Evolutionary conservation across 1,140 invertebrate genomes (phyloP).

Genomic region (Radopholus similis): DNA sequence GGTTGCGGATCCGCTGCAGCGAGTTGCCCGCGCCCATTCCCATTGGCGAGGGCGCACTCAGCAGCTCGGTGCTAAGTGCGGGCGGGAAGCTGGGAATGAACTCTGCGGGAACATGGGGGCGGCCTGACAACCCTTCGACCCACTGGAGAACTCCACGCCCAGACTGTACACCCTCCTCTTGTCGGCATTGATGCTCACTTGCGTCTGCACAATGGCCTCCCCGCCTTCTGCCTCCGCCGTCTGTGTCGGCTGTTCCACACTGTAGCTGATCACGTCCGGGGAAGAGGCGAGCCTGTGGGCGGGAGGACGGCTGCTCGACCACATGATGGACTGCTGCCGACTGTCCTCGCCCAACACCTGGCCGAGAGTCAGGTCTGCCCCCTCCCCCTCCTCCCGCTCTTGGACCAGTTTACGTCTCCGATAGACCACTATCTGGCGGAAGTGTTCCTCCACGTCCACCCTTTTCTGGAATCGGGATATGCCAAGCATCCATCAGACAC

Average conservation of each 20-base stretch:
- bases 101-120: constrained; percentile 22
- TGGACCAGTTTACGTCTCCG: constrained; percentile 9
- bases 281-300: constrained; percentile 4
- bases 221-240: neutral
- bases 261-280: constrained; percentile 15
- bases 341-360: neutral
- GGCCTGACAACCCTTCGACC: constrained; percentile 7
- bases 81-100: constrained; percentile 29
- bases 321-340: neutral
- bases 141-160: constrained; percentile 38
- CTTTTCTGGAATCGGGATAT: constrained; percentile 18
- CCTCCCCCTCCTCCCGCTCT: neutral
- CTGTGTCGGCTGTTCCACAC: neutral
- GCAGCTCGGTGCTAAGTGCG: constrained; percentile 8
- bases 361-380: neutral
- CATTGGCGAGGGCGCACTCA: constrained; percentile 1
- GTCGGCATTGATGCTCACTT: constrained; percentile 26
- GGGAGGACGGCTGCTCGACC: neutral
- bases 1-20: constrained; percentile 18
- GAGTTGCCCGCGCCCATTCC: neutral
- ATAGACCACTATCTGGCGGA: constrained; percentile 37
- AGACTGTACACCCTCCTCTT: constrained; percentile 34
- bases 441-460: constrained; percentile 41
- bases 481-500: neutral
- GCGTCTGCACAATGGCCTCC: constrained; percentile 15